Conservation (phyloP, 1,140 invertebrate species). For the Rhizoglyphus robini region DNA sequence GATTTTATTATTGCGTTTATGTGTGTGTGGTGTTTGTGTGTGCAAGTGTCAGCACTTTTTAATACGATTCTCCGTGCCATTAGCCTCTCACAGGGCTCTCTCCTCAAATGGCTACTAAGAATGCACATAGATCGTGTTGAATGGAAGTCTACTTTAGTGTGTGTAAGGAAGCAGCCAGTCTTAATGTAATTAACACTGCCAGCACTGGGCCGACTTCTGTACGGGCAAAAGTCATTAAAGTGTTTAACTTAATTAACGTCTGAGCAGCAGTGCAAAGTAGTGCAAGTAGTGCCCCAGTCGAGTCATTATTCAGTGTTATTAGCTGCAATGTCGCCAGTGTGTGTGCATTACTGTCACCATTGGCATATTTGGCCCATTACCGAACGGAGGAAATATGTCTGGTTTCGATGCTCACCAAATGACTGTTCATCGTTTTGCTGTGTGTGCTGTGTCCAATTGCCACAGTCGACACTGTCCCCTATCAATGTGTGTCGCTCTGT, state of each 20-base stretch:
- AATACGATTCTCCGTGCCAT: neutral
- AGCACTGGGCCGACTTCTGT: neutral
- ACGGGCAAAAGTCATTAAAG: slow-evolving; percentile 6
- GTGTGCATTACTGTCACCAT: too few species aligned
- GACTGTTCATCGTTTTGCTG: too few species aligned
- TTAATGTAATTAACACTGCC: slow-evolving; percentile 10
- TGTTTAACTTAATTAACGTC: slow-evolving; percentile 10
- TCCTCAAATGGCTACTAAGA: neutral
- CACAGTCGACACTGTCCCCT: too few species aligned
- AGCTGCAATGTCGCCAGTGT: too few species aligned
- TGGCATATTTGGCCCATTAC: too few species aligned
- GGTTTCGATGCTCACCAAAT: too few species aligned
- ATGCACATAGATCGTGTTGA: neutral
- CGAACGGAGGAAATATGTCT: too few species aligned
- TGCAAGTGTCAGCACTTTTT: slow-evolving; percentile 10
- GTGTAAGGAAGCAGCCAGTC: neutral
- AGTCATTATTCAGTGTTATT: neutral
- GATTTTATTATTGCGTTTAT: neutral
- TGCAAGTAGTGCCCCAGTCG: neutral
- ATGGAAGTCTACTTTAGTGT: neutral
- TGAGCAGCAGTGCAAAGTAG: too few species aligned
- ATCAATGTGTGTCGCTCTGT: too few species aligned
- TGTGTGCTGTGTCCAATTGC: too few species aligned
- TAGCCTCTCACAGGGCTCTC: neutral
- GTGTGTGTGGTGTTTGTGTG: neutral